These are phyloP conservation scores for Geodia barretti DNA, from an alignment of 37 sponge, comb jelly and placozoan species.

Conservation along the genomic window DNA sequence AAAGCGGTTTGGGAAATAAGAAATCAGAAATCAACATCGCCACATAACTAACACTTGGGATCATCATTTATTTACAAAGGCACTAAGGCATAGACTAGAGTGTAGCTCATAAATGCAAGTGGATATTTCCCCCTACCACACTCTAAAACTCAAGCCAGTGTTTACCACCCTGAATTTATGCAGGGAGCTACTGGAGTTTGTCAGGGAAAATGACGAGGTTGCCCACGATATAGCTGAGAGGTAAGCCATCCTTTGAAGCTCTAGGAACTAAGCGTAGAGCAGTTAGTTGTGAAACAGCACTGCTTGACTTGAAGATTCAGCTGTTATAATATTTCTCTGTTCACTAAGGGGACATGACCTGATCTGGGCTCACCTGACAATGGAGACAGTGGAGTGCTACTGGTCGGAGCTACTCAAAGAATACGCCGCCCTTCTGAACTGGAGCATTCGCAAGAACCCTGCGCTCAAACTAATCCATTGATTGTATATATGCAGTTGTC, in stretches of 20 bases:
- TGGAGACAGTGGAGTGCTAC: slow-evolving; percentile 72
- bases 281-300: neutral
- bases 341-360: slow-evolving; percentile 74
- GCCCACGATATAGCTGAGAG: slow-evolving; percentile 75
- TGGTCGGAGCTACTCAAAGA: slow-evolving; percentile 68
- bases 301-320: neutral
- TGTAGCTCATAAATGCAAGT: no score
- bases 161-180: neutral
- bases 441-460: no score
- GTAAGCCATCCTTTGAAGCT: slow-evolving; percentile 13
- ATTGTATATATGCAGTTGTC: no score
- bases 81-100: no score
- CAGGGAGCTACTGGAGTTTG: slow-evolving; percentile 80
- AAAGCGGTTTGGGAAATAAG: no score
- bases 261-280: neutral
- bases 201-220: slow-evolving; percentile 65
- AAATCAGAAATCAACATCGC: no score
- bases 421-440: slow-evolving; percentile 57
- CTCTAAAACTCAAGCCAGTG: neutral
- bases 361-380: slow-evolving; percentile 65
- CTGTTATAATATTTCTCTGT: neutral
- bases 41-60: no score
- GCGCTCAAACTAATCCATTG: no score
- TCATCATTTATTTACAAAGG: no score
- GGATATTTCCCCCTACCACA: no score